Evolutionary conservation across 2,797 vertebrate species (phyloP).

Genomic region (Sebastes wilsoni): DNA sequence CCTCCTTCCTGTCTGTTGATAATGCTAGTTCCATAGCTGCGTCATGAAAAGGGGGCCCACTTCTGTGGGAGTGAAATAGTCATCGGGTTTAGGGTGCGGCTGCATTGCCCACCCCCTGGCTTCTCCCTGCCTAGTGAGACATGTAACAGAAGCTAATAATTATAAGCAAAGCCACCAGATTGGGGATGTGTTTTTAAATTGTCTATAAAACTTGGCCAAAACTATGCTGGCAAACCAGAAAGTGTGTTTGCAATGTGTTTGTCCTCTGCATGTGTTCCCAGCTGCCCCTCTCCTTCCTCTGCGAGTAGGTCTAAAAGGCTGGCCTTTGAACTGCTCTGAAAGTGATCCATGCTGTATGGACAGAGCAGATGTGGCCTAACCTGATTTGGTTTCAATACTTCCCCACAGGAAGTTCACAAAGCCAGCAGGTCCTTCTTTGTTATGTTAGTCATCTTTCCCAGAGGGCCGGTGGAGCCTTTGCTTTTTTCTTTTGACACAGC

Average conservation of each 20-base stretch:
- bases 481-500: constrained; percentile 15
- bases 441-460: constrained; percentile 79
- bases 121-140: constrained; percentile 41
- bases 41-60: constrained; percentile 55
- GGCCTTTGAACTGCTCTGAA: constrained; percentile 83
- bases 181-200: constrained; percentile 54
- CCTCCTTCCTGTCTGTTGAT: constrained; percentile 50
- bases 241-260: constrained; percentile 65
- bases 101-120: constrained; percentile 41
- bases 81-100: constrained; percentile 59
- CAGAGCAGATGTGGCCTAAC: constrained; percentile 83
- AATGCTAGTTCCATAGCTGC: constrained; percentile 52
- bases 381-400: constrained; percentile 85
- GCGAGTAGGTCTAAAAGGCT: constrained; percentile 74
- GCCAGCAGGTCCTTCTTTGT: constrained; percentile 81
- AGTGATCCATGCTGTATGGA: constrained; percentile 82
- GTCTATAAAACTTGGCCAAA: constrained; percentile 63
- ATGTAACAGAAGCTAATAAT: constrained; percentile 59
- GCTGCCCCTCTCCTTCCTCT: constrained; percentile 75
- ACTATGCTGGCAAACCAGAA: constrained; percentile 62
- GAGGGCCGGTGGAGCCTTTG: constrained; percentile 49
- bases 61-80: constrained; percentile 53
- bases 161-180: constrained; percentile 49
- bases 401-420: constrained; percentile 83
- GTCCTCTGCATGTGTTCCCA: constrained; percentile 70